These are phyloP conservation scores for Vidua chalybeata DNA, from an alignment of 2,113 vertebrate species.

Conservation along the genomic window DNA sequence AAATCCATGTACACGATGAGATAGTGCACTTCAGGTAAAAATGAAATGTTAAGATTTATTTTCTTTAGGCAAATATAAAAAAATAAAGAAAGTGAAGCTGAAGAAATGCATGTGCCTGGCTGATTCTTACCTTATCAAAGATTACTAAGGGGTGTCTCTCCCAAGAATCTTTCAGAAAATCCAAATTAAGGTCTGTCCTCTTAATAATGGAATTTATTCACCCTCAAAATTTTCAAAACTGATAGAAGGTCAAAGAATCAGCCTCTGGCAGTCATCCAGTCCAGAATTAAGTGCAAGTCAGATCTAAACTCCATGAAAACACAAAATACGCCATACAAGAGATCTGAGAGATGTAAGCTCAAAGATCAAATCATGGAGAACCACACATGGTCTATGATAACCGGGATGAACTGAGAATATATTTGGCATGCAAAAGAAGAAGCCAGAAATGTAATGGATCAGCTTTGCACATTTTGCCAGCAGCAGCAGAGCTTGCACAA, in stretches of 20 bases:
- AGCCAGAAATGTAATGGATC: neutral
- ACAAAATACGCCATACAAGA: neutral
- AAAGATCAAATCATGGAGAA: neutral
- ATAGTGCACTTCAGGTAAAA: neutral
- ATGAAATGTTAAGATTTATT: neutral
- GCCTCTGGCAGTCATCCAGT: neutral
- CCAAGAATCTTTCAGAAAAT: neutral
- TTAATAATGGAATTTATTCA: neutral
- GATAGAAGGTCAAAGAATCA: neutral
- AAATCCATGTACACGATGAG: neutral
- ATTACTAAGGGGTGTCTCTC: neutral
- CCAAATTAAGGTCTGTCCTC: neutral
- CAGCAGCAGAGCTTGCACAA: neutral
- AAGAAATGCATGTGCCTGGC: neutral
- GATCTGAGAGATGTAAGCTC: neutral
- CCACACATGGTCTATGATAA: neutral
- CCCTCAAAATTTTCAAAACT: neutral
- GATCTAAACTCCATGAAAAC: neutral
- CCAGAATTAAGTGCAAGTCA: neutral
- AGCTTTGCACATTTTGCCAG: neutral
- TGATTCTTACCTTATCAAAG: neutral
- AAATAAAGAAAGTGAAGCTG: neutral
- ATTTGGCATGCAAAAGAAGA: neutral
- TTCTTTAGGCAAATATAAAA: neutral
- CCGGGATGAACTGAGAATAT: neutral